These are phyloP conservation scores for Patiria pectinifera DNA, from an alignment of 53 echinoderm and acorn worm species.

Conservation along the genomic window DNA sequence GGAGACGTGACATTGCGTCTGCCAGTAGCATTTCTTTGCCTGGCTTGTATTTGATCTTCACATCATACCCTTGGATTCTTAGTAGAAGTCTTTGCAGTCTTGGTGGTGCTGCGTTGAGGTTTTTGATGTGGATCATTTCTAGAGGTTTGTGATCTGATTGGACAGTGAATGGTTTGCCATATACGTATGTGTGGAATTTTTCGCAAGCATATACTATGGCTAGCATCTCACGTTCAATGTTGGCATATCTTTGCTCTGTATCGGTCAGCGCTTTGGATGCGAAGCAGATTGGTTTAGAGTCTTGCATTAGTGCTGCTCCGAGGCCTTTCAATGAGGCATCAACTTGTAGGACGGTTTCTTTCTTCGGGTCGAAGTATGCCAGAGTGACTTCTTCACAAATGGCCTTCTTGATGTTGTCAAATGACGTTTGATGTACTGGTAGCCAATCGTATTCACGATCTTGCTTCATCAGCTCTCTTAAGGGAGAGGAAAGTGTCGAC, in stretches of 20 bases:
- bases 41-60: conserved; percentile 69
- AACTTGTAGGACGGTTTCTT: conserved; percentile 67
- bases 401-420: conserved; percentile 57
- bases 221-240: conserved; percentile 80
- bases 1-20: conserved; percentile 74
- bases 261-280: conserved; percentile 70
- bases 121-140: conserved; percentile 77
- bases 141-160: conserved; percentile 79
- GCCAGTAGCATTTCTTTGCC: conserved; percentile 73
- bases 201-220: conserved; percentile 75
- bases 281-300: conserved; percentile 64
- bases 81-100: conserved; percentile 74
- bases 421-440: conserved; percentile 44
- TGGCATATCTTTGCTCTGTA: conserved; percentile 71
- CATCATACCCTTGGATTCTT: conserved; percentile 66
- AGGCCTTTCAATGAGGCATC: conserved; percentile 73
- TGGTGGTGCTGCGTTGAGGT: conserved; percentile 70
- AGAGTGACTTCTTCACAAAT: conserved; percentile 62
- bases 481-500: no score
- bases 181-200: conserved; percentile 82
- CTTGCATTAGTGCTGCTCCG: conserved; percentile 68
- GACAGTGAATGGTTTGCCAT: conserved; percentile 70
- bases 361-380: conserved; percentile 73
- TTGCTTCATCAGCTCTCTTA: conserved; percentile 66
- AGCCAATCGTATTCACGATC: conserved; percentile 66